Evolutionary conservation across 2,113 vertebrate species (phyloP).

Genomic region (Tetrao urogallus): DNA sequence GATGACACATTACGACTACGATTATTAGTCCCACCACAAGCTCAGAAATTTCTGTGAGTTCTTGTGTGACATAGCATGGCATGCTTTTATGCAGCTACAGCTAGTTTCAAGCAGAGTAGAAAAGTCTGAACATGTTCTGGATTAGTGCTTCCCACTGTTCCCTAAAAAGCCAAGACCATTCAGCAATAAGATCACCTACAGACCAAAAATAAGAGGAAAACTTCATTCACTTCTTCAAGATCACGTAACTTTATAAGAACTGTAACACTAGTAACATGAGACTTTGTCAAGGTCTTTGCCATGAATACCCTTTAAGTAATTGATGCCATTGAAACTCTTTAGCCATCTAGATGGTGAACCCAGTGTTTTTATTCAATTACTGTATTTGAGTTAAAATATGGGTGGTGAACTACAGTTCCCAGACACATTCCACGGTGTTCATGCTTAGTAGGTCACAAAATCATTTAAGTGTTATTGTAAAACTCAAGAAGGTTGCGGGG

Average conservation of each 20-base stretch:
- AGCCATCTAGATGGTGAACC: not conserved
- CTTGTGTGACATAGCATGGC: not conserved
- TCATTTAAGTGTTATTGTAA: not conserved
- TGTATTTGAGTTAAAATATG: slow-evolving; percentile 19
- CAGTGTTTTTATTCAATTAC: not conserved
- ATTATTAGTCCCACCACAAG: not conserved
- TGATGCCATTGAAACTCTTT: not conserved
- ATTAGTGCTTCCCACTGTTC: not conserved
- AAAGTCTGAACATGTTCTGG: not conserved
- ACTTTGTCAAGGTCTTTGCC: not conserved
- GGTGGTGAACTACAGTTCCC: not conserved
- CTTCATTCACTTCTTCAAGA: not conserved
- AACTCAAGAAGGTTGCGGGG: not conserved
- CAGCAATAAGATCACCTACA: not conserved
- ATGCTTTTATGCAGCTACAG: not conserved
- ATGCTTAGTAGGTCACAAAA: not conserved
- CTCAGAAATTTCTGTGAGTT: not conserved
- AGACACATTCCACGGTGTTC: not conserved
- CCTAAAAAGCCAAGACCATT: not conserved
- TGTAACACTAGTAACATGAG: not conserved
- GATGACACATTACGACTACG: not conserved
- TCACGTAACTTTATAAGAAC: not conserved
- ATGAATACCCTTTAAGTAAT: not conserved
- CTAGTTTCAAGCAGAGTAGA: not conserved
- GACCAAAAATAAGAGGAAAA: not conserved